phyloP scores from a whole-genome alignment of 2,797 vertebrate species.

The Austrolebias charrua region DNA sequence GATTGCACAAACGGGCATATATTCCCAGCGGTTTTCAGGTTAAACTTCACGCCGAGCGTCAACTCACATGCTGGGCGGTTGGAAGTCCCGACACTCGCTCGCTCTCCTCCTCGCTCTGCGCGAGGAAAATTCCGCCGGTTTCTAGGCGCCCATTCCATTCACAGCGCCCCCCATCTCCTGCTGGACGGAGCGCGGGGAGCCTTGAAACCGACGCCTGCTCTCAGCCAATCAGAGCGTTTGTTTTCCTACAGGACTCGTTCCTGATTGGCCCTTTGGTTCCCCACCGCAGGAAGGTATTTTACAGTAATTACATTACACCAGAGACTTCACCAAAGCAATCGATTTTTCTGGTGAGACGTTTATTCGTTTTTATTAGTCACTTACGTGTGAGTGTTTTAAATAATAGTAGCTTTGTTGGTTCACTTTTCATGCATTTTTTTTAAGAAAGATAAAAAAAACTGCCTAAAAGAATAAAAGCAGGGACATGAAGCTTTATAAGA shows the following conservation, averaged over 20 bases:
- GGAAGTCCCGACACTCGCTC: conserved; percentile 67
- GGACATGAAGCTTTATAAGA: too few relatives aligned
- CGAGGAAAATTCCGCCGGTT: conserved; percentile 77
- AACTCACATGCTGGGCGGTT: conserved; percentile 62
- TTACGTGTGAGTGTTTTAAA: not conserved
- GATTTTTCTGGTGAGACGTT: conserved; percentile 16
- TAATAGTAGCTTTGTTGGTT: not conserved
- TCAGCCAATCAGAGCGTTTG: conserved; percentile 82
- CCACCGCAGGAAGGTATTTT: conserved; percentile 56
- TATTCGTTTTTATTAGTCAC: not conserved
- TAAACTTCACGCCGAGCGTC: conserved; percentile 42
- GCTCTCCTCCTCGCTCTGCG: conserved; percentile 42
- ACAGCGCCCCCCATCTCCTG: conserved; percentile 61
- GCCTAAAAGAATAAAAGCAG: not conserved
- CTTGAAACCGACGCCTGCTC: conserved; percentile 41
- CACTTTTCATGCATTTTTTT: not conserved
- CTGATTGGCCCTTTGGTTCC: conserved; percentile 74
- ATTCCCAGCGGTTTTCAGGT: conserved; percentile 41
- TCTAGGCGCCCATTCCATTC: conserved; percentile 86
- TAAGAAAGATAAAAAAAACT: not conserved
- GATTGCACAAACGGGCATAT: not conserved
- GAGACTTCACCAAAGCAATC: conserved; percentile 26
- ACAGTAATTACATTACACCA: conserved; percentile 59
- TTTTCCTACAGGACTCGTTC: conserved; percentile 76
- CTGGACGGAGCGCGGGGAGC: conserved; percentile 63